Conservation (phyloP, 2,888 invertebrate species). For the Scotopteryx bipunctaria region DNA sequence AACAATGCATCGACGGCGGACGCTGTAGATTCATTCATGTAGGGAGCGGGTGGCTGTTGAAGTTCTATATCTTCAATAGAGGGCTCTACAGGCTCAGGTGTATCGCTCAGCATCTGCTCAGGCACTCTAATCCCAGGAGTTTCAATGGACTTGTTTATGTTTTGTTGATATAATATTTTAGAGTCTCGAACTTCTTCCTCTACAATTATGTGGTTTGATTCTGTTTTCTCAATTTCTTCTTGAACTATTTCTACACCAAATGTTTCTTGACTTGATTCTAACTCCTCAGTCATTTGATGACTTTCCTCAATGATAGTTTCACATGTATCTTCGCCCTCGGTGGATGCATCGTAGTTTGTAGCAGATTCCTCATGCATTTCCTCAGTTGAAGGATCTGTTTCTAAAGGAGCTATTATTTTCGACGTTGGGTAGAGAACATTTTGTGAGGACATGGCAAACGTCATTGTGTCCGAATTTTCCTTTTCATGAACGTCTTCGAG, state of each 20-base stretch:
- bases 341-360: conserved; percentile 16
- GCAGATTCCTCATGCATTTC: conserved; percentile 11
- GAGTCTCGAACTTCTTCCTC: conserved; percentile 9
- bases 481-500: conserved; percentile 31
- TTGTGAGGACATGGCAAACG: conserved; percentile 35
- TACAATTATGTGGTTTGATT: conserved; percentile 10
- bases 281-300: conserved; percentile 17
- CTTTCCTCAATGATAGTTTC: conserved; percentile 10
- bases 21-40: conserved; percentile 71
- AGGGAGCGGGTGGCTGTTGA: conserved; percentile 47
- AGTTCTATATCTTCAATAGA: conserved; percentile 34
- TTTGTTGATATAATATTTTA: conserved; percentile 13
- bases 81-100: conserved; percentile 21
- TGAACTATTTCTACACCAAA: conserved; percentile 11
- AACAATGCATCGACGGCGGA: conserved; percentile 76
- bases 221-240: background rate
- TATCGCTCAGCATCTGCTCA: conserved; percentile 32
- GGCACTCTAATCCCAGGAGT: conserved; percentile 32
- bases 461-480: conserved; percentile 20
- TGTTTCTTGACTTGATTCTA: conserved; percentile 16
- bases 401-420: conserved; percentile 61
- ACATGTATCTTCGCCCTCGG: conserved; percentile 18
- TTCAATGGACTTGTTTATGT: conserved; percentile 21
- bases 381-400: conserved; percentile 21
- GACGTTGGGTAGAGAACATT: conserved; percentile 63